Conservation (phyloP, 2,113 vertebrate genomes). For the Sminthopsis crassicaudata region DNA sequence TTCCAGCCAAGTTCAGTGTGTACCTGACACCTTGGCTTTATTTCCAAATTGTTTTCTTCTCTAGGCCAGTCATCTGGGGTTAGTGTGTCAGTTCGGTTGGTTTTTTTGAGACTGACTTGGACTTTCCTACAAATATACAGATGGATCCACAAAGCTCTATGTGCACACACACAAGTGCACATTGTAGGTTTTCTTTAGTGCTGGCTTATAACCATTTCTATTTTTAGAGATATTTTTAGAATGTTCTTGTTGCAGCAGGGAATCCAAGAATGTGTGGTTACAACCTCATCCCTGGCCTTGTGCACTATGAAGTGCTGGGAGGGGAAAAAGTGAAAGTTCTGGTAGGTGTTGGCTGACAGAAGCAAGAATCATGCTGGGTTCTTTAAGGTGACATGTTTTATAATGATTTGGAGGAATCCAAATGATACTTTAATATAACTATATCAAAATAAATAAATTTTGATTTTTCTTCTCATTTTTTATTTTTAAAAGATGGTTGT, state of each 20-base stretch:
- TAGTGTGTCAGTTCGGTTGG: background rate
- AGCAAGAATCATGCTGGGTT: background rate
- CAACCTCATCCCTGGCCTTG: background rate
- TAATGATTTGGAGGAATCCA: background rate
- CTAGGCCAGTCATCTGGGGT: background rate
- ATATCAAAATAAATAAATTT: background rate
- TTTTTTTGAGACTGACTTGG: background rate
- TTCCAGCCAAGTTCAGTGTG: background rate
- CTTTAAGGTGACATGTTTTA: background rate
- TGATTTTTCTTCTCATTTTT: background rate
- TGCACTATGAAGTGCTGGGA: background rate
- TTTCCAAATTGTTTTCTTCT: background rate
- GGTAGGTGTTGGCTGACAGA: background rate
- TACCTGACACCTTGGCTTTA: background rate
- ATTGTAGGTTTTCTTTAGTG: background rate
- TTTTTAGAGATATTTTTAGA: background rate
- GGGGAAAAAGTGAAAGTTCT: background rate
- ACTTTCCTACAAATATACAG: rapidly evolving
- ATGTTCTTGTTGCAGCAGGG: background rate
- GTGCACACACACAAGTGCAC: rapidly evolving
- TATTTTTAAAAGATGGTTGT: background rate
- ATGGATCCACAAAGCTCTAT: background rate
- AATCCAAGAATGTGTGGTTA: background rate
- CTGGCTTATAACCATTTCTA: background rate
- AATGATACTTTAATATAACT: background rate